Evolutionary conservation across 2,888 invertebrate genomes (phyloP).

Genomic region (Empis stercorea): DNA sequence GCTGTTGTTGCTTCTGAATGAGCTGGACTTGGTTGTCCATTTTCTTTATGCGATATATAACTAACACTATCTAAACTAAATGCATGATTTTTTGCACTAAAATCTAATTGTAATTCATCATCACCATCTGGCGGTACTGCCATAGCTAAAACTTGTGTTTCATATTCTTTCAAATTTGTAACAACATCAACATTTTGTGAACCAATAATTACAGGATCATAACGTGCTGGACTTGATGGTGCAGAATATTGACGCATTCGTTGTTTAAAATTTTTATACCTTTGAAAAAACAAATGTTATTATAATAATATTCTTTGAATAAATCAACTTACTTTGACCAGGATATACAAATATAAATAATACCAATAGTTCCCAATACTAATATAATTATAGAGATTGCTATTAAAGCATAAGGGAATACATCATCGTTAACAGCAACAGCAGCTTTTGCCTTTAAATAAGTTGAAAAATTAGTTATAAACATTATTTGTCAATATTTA

Average conservation of each 20-base stretch:
- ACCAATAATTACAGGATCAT: constrained; percentile 51
- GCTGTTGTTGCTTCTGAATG: constrained; percentile 72
- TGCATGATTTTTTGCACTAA: constrained; percentile 76
- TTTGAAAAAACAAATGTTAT: constrained; percentile 29
- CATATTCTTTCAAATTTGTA: constrained; percentile 76
- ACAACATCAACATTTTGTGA: constrained; percentile 35
- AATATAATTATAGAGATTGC: constrained; percentile 82
- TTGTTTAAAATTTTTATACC: constrained; percentile 80
- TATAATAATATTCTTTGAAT: not conserved
- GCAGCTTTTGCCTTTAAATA: constrained; percentile 40
- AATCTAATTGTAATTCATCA: constrained; percentile 72
- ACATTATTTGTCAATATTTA: not conserved
- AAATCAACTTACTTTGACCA: constrained; percentile 65
- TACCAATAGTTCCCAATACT: constrained; percentile 73
- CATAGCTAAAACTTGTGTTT: constrained; percentile 88
- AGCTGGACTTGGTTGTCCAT: constrained; percentile 63
- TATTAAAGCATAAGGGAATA: constrained; percentile 80
- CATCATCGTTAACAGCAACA: constrained; percentile 47
- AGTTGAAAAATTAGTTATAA: not conserved
- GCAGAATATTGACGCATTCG: constrained; percentile 63
- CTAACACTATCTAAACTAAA: constrained; percentile 81
- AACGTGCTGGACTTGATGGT: constrained; percentile 47
- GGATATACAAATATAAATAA: constrained; percentile 84
- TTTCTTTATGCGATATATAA: constrained; percentile 73
- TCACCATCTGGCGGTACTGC: constrained; percentile 76